phyloP scores from a whole-genome alignment of 1,140 invertebrate species.

The Tetraneura akinire region DNA sequence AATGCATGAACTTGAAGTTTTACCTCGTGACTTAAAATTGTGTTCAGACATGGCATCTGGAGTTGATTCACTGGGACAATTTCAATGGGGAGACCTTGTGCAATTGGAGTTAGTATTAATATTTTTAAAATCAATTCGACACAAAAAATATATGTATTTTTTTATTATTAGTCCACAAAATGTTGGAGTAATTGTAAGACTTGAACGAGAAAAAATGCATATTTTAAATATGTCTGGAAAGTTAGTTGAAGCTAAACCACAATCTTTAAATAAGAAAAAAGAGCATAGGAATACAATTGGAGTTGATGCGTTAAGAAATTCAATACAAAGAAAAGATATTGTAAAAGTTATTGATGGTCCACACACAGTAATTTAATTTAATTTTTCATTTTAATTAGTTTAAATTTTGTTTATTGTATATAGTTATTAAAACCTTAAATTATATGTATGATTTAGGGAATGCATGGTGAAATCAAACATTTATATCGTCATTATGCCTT shows the following conservation, averaged over 20 bases:
- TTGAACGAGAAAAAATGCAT: constrained; percentile 95
- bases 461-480: constrained; percentile 94
- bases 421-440: constrained; percentile 34
- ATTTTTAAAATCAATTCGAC: neutral
- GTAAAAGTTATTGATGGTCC: constrained; percentile 96
- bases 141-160: constrained; percentile 1
- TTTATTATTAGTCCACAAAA: constrained; percentile 73
- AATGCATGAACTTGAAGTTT: constrained; percentile 91
- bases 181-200: constrained; percentile 92
- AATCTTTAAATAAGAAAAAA: constrained; percentile 85
- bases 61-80: constrained; percentile 95
- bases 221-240: constrained; percentile 88
- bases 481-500: constrained; percentile 93
- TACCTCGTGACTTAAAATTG: constrained; percentile 88
- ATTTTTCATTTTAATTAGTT: neutral
- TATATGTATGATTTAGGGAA: constrained; percentile 66
- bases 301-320: constrained; percentile 90
- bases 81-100: constrained; percentile 97
- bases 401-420: neutral
- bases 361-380: constrained; percentile 69
- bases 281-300: constrained; percentile 86
- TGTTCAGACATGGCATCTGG: constrained; percentile 97
- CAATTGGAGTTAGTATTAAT: constrained; percentile 76
- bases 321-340: constrained; percentile 90
- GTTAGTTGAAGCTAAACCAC: constrained; percentile 87